These are phyloP conservation scores for Aphyosemion australe DNA, from an alignment of 2,113 vertebrate genomes.

Conservation along the genomic window DNA sequence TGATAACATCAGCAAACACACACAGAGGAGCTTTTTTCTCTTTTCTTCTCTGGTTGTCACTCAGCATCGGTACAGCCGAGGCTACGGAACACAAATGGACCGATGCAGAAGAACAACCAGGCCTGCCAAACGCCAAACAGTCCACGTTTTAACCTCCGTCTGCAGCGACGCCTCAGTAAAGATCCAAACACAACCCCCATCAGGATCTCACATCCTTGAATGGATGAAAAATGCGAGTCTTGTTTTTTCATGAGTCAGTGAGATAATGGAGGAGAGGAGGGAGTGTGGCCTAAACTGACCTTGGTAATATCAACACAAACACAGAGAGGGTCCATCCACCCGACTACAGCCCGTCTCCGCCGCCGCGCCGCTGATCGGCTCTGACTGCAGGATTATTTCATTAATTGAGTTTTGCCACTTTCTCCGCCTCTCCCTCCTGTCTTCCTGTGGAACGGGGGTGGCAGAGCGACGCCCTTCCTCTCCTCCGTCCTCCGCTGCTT, in stretches of 20 bases:
- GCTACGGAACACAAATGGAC: constrained; percentile 10
- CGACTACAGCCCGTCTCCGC: constrained; percentile 15
- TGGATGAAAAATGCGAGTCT: constrained; percentile 2
- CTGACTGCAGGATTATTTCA: constrained; percentile 69
- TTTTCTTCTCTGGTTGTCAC: constrained; percentile 45
- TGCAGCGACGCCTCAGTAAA: background rate
- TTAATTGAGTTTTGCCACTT: constrained; percentile 62
- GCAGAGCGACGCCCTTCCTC: constrained; percentile 54
- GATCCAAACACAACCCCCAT: background rate
- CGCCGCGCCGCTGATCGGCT: constrained; percentile 43
- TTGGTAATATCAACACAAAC: constrained; percentile 42
- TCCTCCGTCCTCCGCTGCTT: constrained; percentile 58
- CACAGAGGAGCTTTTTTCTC: constrained; percentile 40
- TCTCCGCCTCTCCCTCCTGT: constrained; percentile 39
- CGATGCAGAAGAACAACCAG: constrained; percentile 25
- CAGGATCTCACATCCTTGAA: background rate
- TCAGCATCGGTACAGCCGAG: constrained; percentile 47
- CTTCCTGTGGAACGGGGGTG: constrained; percentile 49
- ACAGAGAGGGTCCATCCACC: constrained; percentile 33
- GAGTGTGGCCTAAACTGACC: constrained; percentile 48
- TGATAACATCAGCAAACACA: constrained; percentile 38
- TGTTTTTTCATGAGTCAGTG: constrained; percentile 1
- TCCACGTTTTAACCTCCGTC: constrained; percentile 22
- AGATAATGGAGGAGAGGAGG: constrained; percentile 23
- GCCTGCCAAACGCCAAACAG: constrained; percentile 32